phyloP scores from a whole-genome alignment of 1,140 invertebrate genomes.

The Heliconius himera region DNA sequence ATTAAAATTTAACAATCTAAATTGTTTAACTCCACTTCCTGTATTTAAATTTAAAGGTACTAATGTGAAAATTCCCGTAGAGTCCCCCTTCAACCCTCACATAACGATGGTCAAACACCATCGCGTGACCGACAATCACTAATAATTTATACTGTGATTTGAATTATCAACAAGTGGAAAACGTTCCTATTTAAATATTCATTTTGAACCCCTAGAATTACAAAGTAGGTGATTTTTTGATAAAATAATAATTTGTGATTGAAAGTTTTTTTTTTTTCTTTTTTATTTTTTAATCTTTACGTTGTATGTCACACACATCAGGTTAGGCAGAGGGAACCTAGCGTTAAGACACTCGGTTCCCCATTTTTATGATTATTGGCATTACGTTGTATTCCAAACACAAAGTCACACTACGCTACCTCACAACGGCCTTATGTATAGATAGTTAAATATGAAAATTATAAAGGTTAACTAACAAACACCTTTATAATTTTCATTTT shows the following conservation, averaged over 20 bases:
- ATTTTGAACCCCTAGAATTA: not conserved
- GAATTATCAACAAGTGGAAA: slow-evolving; percentile 43
- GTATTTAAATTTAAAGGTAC: not conserved
- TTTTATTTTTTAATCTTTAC: no score
- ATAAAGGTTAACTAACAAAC: no score
- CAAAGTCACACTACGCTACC: no score
- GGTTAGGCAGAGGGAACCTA: no score
- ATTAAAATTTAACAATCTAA: not conserved
- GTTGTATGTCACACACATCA: no score
- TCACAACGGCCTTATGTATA: no score
- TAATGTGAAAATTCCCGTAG: slow-evolving; percentile 31
- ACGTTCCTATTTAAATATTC: slow-evolving; percentile 16
- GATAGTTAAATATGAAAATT: no score
- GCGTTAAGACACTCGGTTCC: no score
- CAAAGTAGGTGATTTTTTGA: not conserved
- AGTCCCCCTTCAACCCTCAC: slow-evolving; percentile 45
- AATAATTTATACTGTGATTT: not conserved
- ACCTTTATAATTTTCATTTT: not conserved
- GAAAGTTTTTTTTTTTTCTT: no score
- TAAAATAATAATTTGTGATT: not conserved
- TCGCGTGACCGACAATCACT: slow-evolving; percentile 52
- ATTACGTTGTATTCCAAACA: no score
- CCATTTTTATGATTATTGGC: no score
- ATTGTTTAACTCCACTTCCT: not conserved
- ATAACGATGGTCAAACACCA: slow-evolving; percentile 48